Conservation (phyloP, 2,113 vertebrate species). For the Motacilla alba region DNA sequence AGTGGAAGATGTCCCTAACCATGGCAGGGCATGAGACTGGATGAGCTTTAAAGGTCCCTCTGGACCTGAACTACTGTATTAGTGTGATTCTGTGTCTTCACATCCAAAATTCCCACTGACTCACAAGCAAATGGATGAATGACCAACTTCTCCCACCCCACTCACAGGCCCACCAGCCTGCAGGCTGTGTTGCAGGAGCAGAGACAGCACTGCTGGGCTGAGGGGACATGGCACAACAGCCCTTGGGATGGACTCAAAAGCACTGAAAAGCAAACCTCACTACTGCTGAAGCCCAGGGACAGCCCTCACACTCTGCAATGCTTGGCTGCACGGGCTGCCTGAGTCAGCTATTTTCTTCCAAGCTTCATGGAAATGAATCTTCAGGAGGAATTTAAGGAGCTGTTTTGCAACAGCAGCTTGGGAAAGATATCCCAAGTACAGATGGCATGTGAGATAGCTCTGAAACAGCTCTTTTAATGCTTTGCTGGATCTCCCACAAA, state of each 20-base stretch:
- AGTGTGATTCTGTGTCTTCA: neutral
- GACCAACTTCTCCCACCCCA: neutral
- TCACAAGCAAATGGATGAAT: neutral
- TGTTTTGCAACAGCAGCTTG: constrained; percentile 55
- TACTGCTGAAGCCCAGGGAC: neutral
- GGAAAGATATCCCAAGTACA: constrained; percentile 50
- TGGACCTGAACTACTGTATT: neutral
- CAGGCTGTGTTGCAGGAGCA: neutral
- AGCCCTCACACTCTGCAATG: neutral
- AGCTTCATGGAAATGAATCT: constrained; percentile 42
- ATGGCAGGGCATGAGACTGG: neutral
- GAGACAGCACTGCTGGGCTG: neutral
- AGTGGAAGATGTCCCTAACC: neutral
- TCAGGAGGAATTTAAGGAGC: constrained; percentile 39
- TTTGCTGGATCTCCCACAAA: constrained; percentile 23
- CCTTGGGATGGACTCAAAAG: neutral
- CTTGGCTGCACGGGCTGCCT: neutral
- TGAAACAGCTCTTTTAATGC: neutral
- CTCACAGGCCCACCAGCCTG: neutral
- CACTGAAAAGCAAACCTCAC: neutral
- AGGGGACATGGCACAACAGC: neutral
- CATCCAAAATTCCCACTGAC: neutral
- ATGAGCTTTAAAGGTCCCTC: neutral
- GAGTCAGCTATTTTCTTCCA: constrained; percentile 35
- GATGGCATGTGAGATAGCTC: constrained; percentile 37